Evolutionary conservation across 64 coral and sea anemone species (phyloP).

Genomic region (Astreopora myriophthalma): DNA sequence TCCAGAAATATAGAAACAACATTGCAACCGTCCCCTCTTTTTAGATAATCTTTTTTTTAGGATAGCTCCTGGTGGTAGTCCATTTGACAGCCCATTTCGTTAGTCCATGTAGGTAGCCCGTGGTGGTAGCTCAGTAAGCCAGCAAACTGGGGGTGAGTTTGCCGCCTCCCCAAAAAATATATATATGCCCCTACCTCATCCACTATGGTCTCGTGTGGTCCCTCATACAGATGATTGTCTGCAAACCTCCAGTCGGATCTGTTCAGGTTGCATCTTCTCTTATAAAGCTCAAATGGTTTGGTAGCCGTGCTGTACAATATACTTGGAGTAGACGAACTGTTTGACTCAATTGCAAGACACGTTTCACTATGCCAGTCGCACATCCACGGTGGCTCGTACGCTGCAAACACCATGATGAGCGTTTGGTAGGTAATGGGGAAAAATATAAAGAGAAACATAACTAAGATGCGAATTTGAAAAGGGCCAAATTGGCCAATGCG

Average conservation of each 20-base stretch:
- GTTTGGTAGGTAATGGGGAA: slow-evolving; percentile 89
- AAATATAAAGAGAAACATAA: slow-evolving; percentile 11
- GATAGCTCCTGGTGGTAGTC: too few relatives aligned
- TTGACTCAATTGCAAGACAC: slow-evolving; percentile 32
- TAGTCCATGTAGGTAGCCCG: too few relatives aligned
- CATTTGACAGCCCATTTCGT: not conserved
- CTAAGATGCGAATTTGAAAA: slow-evolving; percentile 74
- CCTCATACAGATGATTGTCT: slow-evolving; percentile 69
- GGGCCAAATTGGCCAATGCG: slow-evolving; percentile 80
- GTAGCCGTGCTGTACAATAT: slow-evolving; percentile 75
- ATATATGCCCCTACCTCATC: slow-evolving; percentile 49
- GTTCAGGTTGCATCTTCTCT: slow-evolving; percentile 76
- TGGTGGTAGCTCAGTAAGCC: too few relatives aligned
- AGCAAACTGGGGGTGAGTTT: too few relatives aligned
- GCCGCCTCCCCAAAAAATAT: too few relatives aligned
- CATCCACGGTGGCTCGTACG: slow-evolving; percentile 91
- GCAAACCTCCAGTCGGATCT: slow-evolving; percentile 89
- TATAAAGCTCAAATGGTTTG: slow-evolving; percentile 48
- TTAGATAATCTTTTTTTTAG: too few relatives aligned
- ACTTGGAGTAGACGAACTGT: slow-evolving; percentile 15
- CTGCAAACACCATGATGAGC: slow-evolving; percentile 87
- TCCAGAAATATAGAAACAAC: too few relatives aligned
- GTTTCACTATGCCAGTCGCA: slow-evolving; percentile 53
- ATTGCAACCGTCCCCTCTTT: too few relatives aligned
- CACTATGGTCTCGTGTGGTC: slow-evolving; percentile 79